Percentiles rank a stretch among this genome's conserved stretches.
phyloP scores from a whole-genome alignment of 35 echinoderm and acorn worm genomes.

The Chiridota heheva region DNA sequence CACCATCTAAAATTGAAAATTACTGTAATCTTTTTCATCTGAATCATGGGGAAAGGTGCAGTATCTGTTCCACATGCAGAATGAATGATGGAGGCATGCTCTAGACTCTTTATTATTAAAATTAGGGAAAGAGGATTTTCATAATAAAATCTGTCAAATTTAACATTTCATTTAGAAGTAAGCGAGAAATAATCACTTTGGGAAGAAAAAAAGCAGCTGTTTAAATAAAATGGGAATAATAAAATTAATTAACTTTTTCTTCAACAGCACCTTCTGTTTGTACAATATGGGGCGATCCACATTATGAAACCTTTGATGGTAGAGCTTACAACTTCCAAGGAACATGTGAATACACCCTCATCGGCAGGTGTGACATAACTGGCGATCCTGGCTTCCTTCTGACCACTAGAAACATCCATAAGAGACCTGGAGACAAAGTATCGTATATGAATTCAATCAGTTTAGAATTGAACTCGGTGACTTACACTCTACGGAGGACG shows the following conservation, averaged over 20 bases:
- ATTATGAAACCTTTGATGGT: conserved; percentile 81
- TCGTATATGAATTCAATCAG: conserved; percentile 35
- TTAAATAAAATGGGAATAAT: no score
- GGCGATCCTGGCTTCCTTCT: conserved; percentile 45
- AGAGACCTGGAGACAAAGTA: conserved; percentile 55
- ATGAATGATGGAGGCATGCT: no score
- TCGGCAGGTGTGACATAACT: conserved; percentile 34
- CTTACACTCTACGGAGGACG: neutral
- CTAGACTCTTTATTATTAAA: no score
- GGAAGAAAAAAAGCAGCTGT: no score
- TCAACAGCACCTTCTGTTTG: conserved; percentile 46
- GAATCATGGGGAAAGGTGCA: no score
- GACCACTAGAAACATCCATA: conserved; percentile 52
- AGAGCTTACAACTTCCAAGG: conserved; percentile 63
- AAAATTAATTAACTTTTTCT: neutral
- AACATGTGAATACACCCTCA: conserved; percentile 60
- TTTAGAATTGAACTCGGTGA: conserved; percentile 3
- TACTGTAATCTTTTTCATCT: no score
- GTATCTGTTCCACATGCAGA: no score
- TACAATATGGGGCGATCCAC: conserved; percentile 74
- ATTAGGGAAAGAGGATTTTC: no score
- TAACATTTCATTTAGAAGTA: no score
- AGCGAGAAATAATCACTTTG: no score
- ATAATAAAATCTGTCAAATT: no score
- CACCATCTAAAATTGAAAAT: no score